Evolutionary conservation across 2,797 vertebrate genomes (phyloP).

Genomic region (Epinephelus malabaricus): DNA sequence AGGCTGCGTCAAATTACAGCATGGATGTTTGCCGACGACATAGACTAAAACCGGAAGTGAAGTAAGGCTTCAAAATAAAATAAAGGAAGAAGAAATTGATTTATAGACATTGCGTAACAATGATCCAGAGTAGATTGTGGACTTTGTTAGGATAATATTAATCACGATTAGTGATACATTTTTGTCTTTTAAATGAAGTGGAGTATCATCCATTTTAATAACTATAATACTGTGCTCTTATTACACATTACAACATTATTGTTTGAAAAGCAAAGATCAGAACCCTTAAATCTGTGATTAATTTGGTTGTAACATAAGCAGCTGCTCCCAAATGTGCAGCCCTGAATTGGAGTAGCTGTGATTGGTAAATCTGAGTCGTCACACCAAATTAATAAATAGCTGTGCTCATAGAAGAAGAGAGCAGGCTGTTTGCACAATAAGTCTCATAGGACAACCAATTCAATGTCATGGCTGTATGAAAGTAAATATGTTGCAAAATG

Average conservation of each 20-base stretch:
- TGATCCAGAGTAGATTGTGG: neutral
- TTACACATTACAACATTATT: neutral
- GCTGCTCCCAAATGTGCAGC: neutral
- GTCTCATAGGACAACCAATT: neutral
- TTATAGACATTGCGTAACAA: too few relatives aligned
- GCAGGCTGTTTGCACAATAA: neutral
- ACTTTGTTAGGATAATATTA: neutral
- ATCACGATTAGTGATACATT: neutral
- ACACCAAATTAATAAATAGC: neutral
- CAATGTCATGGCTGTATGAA: neutral
- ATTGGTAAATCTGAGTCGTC: neutral
- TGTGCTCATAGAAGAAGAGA: neutral
- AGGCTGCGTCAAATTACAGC: neutral
- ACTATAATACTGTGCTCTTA: neutral
- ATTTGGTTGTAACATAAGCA: neutral
- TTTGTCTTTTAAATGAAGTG: too few relatives aligned
- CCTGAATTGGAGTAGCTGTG: neutral
- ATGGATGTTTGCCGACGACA: too few relatives aligned
- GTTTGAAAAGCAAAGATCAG: neutral
- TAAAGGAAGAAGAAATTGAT: neutral
- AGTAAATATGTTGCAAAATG: too few relatives aligned
- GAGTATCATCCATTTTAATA: neutral
- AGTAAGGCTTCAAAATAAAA: constrained; percentile 32
- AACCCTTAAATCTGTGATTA: neutral
- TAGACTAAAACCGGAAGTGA: neutral